These are phyloP conservation scores for Brevipalpus yothersi DNA, from an alignment of 1,140 invertebrate genomes.

Conservation along the genomic window DNA sequence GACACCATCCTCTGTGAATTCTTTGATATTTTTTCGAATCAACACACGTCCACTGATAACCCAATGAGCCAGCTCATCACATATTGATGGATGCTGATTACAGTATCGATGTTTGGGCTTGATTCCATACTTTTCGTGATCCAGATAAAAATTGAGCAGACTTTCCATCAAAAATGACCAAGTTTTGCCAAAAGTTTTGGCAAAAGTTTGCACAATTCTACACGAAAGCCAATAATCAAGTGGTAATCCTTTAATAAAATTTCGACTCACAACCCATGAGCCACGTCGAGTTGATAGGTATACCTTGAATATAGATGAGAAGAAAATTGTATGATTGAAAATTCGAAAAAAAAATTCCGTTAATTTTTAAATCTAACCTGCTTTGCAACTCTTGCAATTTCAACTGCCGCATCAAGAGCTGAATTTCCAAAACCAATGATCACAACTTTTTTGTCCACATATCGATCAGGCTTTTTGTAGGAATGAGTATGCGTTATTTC, in stretches of 20 bases:
- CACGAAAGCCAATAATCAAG: constrained; percentile 14
- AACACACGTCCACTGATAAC: constrained; percentile 23
- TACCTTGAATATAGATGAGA: not conserved
- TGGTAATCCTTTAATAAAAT: constrained; percentile 17
- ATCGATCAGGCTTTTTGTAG: constrained; percentile 16
- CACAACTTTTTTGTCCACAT: constrained; percentile 21
- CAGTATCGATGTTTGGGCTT: constrained; percentile 22
- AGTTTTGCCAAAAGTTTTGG: constrained; percentile 2
- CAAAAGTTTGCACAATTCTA: constrained; percentile 4
- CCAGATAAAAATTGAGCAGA: constrained; percentile 17
- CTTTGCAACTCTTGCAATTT: constrained; percentile 20
- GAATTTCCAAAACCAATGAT: constrained; percentile 31
- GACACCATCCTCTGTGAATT: constrained; percentile 17
- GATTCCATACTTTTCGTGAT: constrained; percentile 24
- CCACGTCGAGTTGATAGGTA: not conserved
- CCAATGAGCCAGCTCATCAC: constrained; percentile 27
- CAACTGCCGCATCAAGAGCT: constrained; percentile 27
- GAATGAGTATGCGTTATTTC: constrained; percentile 18
- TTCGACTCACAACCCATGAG: not conserved
- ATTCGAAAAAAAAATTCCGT: not conserved
- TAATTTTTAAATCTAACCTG: constrained; percentile 11
- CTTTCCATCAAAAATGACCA: constrained; percentile 2
- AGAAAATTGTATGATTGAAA: not conserved
- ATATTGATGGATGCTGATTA: constrained; percentile 27
- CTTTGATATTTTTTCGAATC: constrained; percentile 21